Evolutionary conservation across 2,888 invertebrate genomes (phyloP), one percentile per base, ranked within the genome.

Genomic region (Drosophila monieri): DNA sequence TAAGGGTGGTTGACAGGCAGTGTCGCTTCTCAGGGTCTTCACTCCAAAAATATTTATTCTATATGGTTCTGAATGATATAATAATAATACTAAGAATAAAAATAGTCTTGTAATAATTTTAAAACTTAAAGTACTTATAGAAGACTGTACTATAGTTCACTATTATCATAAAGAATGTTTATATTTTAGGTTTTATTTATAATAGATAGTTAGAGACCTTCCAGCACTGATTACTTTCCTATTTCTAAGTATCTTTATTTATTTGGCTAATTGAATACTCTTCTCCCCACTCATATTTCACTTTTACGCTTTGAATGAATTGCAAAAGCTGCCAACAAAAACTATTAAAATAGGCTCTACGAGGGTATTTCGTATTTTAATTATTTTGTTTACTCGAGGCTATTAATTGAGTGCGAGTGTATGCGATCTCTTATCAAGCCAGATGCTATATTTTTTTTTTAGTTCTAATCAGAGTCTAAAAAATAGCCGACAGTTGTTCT

Each of bases 351-450:
- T 23, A 46, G 43, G 14, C 32, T 37, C 53, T 18, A 10, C 32
- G n/a, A 52, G 8, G 15, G 3, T 15, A 15, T 35, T 51, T 65
- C 52, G 66, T 65, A 67, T 67, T 65, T 65, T 56, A 56, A 65
- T 65, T 39, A 65, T 65, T 65, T 68, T 65, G 68, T 68, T 65
- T 65, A 68, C 65, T 55, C 10, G 30, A 14, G 10, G 27, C 47
- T 35, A 48, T 65, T 67, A 39, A 44, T 44, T 66, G 44, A 44
- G 35, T 53, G 44, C 15, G 23, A 47, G 14, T 25, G n/a, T 15
- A 15, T 25, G 41, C 10, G 18, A 27, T 18, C 41, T 60, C 58
- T 66, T 66, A 66, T 68, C 65, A 65, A 32, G 25, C 2, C 14
- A 21, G 35, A 65, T 23, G 18, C 32, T 65, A 21, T 61, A 27